A percentile compares a stretch with the other conserved stretches of the same genome.
These are phyloP conservation scores for Drosophila sordidula DNA, from an alignment of 2,888 invertebrate species.

Conservation along the genomic window DNA sequence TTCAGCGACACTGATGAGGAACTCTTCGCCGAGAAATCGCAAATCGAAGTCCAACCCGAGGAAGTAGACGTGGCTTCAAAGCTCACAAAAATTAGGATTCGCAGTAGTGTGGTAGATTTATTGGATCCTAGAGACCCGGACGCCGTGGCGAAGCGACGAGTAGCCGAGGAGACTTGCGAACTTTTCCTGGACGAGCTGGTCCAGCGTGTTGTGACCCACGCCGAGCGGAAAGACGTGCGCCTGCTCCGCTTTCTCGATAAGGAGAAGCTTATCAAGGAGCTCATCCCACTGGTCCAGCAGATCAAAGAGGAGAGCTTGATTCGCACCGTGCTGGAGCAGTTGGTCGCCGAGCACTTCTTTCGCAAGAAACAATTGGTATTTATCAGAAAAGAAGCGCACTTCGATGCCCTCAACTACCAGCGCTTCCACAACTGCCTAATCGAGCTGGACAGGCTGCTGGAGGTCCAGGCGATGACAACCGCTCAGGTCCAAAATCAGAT, in stretches of 20 bases:
- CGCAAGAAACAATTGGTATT: constrained; percentile 7
- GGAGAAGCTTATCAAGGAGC: constrained; percentile 17
- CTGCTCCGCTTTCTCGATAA: constrained; percentile 22
- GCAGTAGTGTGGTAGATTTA: neutral
- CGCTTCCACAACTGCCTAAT: constrained; percentile 9
- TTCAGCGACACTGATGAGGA: neutral
- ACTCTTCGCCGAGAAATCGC: neutral
- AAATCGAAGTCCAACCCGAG: neutral
- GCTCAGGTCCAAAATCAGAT: fast-evolving
- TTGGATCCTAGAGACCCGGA: fast-evolving
- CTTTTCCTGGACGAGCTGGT: constrained; percentile 19
- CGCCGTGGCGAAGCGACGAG: fast-evolving
- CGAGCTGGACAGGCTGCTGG: constrained; percentile 31
- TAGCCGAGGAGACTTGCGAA: fast-evolving
- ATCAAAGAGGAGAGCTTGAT: fast-evolving
- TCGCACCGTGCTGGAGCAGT: neutral
- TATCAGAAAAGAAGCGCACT: fast-evolving
- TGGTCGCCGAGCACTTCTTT: constrained; percentile 12
- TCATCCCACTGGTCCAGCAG: neutral
- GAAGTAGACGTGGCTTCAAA: fast-evolving
- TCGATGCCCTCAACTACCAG: neutral
- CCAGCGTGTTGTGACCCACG: neutral
- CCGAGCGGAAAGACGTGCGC: neutral
- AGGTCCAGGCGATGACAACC: neutral
- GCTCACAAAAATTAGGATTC: neutral